A percentile compares a stretch with the other conserved stretches of the same genome.
phyloP scores from a whole-genome alignment of 2,888 invertebrate species.

The Plemyria rubiginata region DNA sequence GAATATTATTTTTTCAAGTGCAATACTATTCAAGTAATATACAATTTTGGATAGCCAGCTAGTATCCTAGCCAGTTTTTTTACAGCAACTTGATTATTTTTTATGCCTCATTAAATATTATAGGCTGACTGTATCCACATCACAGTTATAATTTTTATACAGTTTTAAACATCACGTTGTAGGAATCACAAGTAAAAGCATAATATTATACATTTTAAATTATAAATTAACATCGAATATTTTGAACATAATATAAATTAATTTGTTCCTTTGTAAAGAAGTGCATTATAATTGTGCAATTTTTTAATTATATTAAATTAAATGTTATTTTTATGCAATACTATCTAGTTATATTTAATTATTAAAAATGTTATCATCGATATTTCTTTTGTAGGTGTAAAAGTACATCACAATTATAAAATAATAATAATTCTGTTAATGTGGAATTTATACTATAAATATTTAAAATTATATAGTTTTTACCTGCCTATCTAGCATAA shows the following conservation, averaged over 20 bases:
- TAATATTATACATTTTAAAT: constrained; percentile 17
- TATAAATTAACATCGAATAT: constrained; percentile 26
- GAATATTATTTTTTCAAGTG: constrained; percentile 21
- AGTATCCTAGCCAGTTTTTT: not conserved
- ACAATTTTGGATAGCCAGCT: not conserved
- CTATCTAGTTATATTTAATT: constrained; percentile 6
- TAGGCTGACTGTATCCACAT: constrained; percentile 30
- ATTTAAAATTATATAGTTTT: constrained; percentile 7
- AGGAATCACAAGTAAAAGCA: constrained; percentile 24
- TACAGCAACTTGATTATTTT: constrained; percentile 3
- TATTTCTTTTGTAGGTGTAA: not conserved
- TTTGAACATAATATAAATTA: constrained; percentile 14
- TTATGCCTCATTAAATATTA: constrained; percentile 7
- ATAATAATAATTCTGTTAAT: not conserved
- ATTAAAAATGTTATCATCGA: constrained; percentile 2
- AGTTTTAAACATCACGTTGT: constrained; percentile 3
- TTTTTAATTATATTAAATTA: constrained; percentile 14
- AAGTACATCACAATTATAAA: not conserved
- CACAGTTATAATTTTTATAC: constrained; percentile 11
- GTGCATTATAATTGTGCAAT: constrained; percentile 34
- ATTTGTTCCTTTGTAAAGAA: constrained; percentile 30
- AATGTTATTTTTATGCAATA: constrained; percentile 21
- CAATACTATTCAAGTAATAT: constrained; percentile 24
- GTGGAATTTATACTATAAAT: constrained; percentile 10
- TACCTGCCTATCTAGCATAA: constrained; percentile 32